A percentile compares a stretch with the other conserved stretches of the same genome.
phyloP scores from a whole-genome alignment of 2,113 vertebrate genomes.

The human (Homo sapiens) region DNA sequence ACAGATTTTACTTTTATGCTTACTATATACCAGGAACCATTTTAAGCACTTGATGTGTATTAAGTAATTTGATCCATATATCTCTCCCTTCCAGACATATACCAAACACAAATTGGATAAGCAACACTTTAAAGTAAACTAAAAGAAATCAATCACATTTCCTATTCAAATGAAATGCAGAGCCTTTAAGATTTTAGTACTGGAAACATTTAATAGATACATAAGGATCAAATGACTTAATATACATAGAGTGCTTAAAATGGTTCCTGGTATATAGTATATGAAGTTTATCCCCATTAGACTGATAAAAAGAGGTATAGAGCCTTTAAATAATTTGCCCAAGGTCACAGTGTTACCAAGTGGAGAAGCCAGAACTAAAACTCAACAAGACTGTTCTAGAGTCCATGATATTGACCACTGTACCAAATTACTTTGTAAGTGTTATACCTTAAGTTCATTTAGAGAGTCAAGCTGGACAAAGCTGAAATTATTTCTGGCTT shows the following conservation, averaged over 20 bases:
- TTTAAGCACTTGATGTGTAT: slow-evolving; percentile 3
- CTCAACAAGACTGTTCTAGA: background rate
- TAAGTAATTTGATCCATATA: background rate
- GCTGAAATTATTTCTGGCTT: slow-evolving; percentile 11
- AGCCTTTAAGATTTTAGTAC: background rate
- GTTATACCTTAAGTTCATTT: background rate
- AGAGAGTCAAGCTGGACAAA: background rate
- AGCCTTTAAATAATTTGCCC: background rate
- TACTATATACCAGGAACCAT: background rate
- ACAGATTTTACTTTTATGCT: background rate
- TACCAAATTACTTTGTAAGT: slow-evolving; percentile 15
- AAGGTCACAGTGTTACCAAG: background rate
- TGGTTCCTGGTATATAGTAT: too few relatives aligned
- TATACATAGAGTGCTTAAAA: too few relatives aligned
- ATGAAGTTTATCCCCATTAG: background rate
- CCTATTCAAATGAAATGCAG: slow-evolving; percentile 1
- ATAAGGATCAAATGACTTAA: background rate
- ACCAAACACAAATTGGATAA: background rate
- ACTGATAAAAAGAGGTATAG: background rate
- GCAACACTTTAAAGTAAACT: slow-evolving; percentile 19
- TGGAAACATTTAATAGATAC: background rate
- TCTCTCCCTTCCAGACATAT: background rate
- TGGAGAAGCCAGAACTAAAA: slow-evolving; percentile 15
- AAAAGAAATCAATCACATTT: slow-evolving; percentile 29
- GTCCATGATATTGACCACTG: background rate